These are phyloP conservation scores for Crotalus tigris DNA, from an alignment of 2,113 vertebrate species.

Conservation along the genomic window DNA sequence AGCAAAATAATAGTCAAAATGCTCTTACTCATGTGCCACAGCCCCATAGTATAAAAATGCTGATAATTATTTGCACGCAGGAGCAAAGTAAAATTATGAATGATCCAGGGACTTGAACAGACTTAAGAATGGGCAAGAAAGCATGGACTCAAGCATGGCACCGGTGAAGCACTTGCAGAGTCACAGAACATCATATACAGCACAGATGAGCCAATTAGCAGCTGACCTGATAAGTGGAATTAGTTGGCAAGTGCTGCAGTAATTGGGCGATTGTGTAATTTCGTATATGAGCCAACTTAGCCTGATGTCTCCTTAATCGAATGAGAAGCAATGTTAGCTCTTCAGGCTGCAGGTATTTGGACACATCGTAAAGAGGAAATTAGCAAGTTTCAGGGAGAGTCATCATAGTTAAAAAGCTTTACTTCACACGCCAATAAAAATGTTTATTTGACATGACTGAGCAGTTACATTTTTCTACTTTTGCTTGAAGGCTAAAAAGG, in stretches of 20 bases:
- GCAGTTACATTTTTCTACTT: constrained; percentile 56
- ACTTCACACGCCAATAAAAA: constrained; percentile 58
- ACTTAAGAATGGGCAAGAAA: constrained; percentile 53
- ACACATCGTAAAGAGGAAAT: constrained; percentile 73
- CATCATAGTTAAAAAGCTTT: constrained; percentile 59
- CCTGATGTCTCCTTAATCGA: constrained; percentile 95
- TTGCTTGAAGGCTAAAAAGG: constrained; percentile 19
- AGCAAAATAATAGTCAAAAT: constrained; percentile 27
- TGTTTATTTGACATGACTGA: constrained; percentile 55
- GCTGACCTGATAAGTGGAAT: constrained; percentile 91
- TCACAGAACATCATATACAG: constrained; percentile 55
- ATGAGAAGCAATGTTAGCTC: constrained; percentile 96
- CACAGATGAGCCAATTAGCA: constrained; percentile 65
- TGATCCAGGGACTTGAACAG: constrained; percentile 33
- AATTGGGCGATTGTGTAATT: constrained; percentile 87
- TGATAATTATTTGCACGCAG: constrained; percentile 38
- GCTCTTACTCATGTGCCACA: constrained; percentile 21
- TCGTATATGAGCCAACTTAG: constrained; percentile 90
- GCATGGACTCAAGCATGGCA: constrained; percentile 64
- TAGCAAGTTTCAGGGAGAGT: constrained; percentile 68
- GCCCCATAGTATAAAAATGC: constrained; percentile 10
- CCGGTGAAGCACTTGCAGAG: constrained; percentile 55
- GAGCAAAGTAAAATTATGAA: constrained; percentile 52
- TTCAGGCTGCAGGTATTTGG: constrained; percentile 88
- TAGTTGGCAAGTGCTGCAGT: constrained; percentile 86